Base-by-base conservation (phyloP, 2,888 invertebrate genomes). In the Tetragonisca angustula region DNA sequence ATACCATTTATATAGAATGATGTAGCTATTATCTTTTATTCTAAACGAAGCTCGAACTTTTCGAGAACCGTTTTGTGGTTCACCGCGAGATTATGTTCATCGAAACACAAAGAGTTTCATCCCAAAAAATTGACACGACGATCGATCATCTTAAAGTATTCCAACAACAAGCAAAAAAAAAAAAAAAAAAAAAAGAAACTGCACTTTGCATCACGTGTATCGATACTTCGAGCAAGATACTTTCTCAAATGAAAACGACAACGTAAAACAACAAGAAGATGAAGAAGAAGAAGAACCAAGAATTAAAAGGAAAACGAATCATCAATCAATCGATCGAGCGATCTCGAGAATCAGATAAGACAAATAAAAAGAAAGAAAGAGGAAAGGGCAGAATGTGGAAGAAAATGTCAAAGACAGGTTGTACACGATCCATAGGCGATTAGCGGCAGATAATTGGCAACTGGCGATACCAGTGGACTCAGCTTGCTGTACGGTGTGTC, bases 361-460 rank as follows among this genome's bases (percentile, higher is more conserved):
- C 43, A n/a, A 43, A 64, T 2, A 21, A n/a, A 36, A 67, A 59
- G 52, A 19, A 36, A 27, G 19, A 59, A 52, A 27, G 17, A 72
- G 19, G 54, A 21, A 61, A 65, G 65, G 43, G 61, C 4, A 70
- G 21, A 77, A 27, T 13, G 54, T 17, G 54, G n/a, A 68, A 73
- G 24, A 52, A 64, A 61, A 71, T 36, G n/a, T n/a, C 3, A 27
- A 15, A 72, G 62, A 74, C 76, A 56, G 64, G 36, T 84, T 15
- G 15, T 62, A 59, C 64, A n/a, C 84, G 76, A 77, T 83, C 52
- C 61, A 50, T 76, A 74, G 76, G 68, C 73, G 87, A 85, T 88
- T 79, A 81, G 73, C 56, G 59, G 70, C 32, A 50, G 71, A 71
- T 70, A 86, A 88, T 82, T 81, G 88, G 74, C 81, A 76, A 84